Evolutionary conservation across 1,140 invertebrate species (phyloP).

Genomic region (Micrasema minimum): DNA sequence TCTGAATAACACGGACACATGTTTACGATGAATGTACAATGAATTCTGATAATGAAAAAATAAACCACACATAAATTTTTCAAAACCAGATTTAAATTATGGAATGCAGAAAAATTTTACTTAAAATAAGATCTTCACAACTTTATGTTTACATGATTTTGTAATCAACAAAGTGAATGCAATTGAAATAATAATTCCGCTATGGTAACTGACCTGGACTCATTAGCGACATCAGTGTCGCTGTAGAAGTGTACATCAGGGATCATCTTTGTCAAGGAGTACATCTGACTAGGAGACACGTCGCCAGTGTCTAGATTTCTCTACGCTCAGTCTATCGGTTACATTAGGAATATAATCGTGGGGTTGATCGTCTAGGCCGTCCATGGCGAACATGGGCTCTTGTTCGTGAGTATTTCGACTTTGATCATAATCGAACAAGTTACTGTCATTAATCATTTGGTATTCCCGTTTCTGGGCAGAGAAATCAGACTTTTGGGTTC

Average conservation of each 20-base stretch:
- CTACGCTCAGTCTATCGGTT: constrained; percentile 35
- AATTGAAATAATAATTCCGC: no score
- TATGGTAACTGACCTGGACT: constrained; percentile 68
- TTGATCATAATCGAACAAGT: constrained; percentile 52
- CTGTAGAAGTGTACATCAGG: constrained; percentile 89
- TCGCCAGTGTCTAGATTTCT: constrained; percentile 35
- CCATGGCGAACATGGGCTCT: constrained; percentile 76
- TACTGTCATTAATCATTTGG: constrained; percentile 58
- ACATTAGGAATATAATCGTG: constrained; percentile 55
- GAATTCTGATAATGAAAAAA: no score
- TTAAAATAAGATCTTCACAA: no score
- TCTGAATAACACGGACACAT: no score
- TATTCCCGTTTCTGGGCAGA: constrained; percentile 60
- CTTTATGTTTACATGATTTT: no score
- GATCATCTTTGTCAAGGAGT: constrained; percentile 39
- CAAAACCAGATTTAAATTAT: no score
- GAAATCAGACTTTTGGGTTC: constrained; percentile 64
- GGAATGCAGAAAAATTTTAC: no score
- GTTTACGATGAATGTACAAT: no score
- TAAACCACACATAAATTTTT: no score
- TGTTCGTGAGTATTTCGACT: constrained; percentile 58
- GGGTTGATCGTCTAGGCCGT: constrained; percentile 67
- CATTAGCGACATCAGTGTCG: constrained; percentile 83
- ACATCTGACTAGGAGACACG: constrained; percentile 36
- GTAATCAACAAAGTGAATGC: no score